Percentiles rank a stretch among this genome's conserved stretches.
Evolutionary conservation across 2,797 vertebrate genomes (phyloP).

Genomic region (Tokudaia tokunoshimensis): DNA sequence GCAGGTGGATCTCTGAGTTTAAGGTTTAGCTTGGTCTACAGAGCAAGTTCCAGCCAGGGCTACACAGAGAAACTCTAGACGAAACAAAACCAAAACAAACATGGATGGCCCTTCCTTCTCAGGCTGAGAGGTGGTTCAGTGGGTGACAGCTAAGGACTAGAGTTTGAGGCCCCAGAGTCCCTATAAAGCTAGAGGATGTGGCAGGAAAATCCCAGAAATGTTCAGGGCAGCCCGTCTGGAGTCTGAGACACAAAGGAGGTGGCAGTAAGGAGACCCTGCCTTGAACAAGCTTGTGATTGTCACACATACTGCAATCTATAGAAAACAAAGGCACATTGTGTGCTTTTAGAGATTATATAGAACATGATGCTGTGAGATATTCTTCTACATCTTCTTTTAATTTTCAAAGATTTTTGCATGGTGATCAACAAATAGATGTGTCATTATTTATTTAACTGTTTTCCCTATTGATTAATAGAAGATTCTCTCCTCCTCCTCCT

Average conservation of each 20-base stretch:
- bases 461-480: background rate
- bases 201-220: background rate
- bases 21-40: background rate
- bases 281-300: background rate
- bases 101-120: background rate
- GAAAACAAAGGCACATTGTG: background rate
- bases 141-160: background rate
- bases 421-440: constrained; percentile 22
- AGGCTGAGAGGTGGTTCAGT: background rate
- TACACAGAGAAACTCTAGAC: background rate
- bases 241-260: background rate
- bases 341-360: constrained; percentile 29
- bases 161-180: background rate
- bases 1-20: background rate
- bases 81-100: background rate
- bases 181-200: background rate
- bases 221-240: background rate
- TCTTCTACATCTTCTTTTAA: constrained; percentile 62
- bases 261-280: background rate
- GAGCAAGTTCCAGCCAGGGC: background rate
- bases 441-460: constrained; percentile 57
- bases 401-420: constrained; percentile 56
- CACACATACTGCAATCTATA: background rate
- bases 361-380: constrained; percentile 7
- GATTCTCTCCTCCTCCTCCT: background rate